Conservation (phyloP, 2,797 vertebrate species). For the Hydrocynus forskahlii region DNA sequence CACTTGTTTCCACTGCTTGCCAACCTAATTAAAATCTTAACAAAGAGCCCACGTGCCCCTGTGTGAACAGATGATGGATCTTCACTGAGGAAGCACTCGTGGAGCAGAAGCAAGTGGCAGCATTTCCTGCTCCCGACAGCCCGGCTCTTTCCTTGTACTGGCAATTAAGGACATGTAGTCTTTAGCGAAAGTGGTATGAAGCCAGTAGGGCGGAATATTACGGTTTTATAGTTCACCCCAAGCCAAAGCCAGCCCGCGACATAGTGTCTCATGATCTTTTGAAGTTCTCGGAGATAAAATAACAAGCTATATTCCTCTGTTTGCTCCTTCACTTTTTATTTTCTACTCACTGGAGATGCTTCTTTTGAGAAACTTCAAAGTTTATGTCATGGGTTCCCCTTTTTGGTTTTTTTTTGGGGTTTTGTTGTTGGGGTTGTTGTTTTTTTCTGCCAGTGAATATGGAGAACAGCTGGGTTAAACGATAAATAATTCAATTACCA, state of each 20-base stretch:
- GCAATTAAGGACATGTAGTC: slow-evolving; percentile 28
- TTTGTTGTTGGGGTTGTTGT: background rate
- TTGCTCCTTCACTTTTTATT: background rate
- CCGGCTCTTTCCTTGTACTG: background rate
- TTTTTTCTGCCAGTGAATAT: slow-evolving; percentile 21
- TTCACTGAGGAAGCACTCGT: slow-evolving; percentile 20
- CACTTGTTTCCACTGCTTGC: slow-evolving; percentile 29
- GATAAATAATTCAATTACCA: slow-evolving; percentile 50
- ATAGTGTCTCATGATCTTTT: slow-evolving; percentile 25
- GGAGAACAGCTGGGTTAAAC: slow-evolving; percentile 45
- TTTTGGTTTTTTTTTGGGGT: background rate
- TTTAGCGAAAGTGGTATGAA: slow-evolving; percentile 1
- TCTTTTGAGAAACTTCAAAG: slow-evolving; percentile 2
- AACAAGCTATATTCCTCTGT: slow-evolving; percentile 11
- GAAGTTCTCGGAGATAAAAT: slow-evolving; percentile 21
- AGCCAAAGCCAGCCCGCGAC: slow-evolving; percentile 2
- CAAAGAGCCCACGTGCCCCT: slow-evolving; percentile 24
- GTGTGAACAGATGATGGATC: slow-evolving; percentile 34
- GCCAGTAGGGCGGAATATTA: slow-evolving; percentile 23
- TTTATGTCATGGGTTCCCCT: background rate
- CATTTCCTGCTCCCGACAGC: slow-evolving; percentile 27
- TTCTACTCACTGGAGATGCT: background rate
- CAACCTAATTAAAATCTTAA: slow-evolving; percentile 47
- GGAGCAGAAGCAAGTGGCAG: slow-evolving; percentile 1
- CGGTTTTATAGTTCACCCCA: slow-evolving; percentile 18